Base-by-base conservation (phyloP, 2,797 vertebrate species). In the Etheostoma perlongum region DNA sequence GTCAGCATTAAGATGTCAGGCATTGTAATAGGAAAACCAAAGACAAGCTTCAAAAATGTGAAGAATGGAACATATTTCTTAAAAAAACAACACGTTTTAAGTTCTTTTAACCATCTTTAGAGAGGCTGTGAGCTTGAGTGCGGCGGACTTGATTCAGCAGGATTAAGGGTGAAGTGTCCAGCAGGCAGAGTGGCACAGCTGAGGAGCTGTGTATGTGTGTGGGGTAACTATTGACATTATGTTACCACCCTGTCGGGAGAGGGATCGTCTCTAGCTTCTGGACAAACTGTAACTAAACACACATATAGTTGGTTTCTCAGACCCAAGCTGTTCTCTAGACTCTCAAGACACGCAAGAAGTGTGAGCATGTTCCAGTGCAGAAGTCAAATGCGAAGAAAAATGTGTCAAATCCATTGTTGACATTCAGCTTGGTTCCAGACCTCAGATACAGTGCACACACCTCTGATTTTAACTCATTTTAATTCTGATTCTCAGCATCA, bases 81-180 rank as follows among this genome's bases (percentile, higher is more conserved):
- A 72, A 61, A 57, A 57, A 51, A 60, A 59, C 75, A 68, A 59
- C 60, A 3, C 53, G 2, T 23, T 48, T 54, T 11, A 57, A 59
- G 67, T 83, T 85, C n/a, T 61, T 74, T 88, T 72, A 87, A 83
- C 81, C 64, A 40, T 70, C 47, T 76, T 27, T 67, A 85, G 60
- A 73, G 64, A 53, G 42, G 47, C 60, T 52, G 13, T 30, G 42
- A 36, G 36, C 36, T 40, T 40, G 36, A 40, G 36, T 40, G 3
- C 62, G 65, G 74, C 60, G 52, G 70, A 69, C 65, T 76, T 36
- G 51, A 74, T 78, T 44, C 73, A 69, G 40, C 33, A 57, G 67
- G 44, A 13, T 64, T 33, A 57, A 62, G 40, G 67, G 42, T 60
- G 61, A 53, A 58, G 61, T 6, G 12, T 69, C 72, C 53, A 62